phyloP scores from a whole-genome alignment of 2,888 invertebrate genomes.

The Hyppa rectilinea region DNA sequence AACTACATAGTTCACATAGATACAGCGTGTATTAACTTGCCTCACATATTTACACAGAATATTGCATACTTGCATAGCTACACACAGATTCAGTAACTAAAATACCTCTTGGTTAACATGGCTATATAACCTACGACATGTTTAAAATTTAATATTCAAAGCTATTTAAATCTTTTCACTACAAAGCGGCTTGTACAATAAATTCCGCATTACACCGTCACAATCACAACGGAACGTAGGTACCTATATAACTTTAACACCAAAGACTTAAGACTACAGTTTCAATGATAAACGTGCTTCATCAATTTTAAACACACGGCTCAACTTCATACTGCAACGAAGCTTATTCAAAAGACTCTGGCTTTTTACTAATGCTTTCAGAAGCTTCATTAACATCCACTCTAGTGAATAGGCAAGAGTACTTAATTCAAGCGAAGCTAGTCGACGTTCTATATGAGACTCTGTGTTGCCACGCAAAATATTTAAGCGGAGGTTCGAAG shows the following conservation, averaged over 20 bases:
- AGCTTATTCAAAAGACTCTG: constrained; percentile 79
- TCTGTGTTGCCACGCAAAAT: constrained; percentile 59
- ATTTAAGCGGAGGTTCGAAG: constrained; percentile 19
- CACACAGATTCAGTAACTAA: neutral
- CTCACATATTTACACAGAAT: neutral
- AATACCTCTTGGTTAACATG: neutral
- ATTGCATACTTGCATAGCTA: neutral
- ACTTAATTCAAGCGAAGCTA: constrained; percentile 78
- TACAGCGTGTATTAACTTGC: constrained; percentile 38
- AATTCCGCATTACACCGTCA: constrained; percentile 26
- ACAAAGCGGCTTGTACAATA: constrained; percentile 6
- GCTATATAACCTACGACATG: neutral
- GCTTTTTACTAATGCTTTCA: constrained; percentile 88
- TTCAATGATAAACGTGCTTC: constrained; percentile 71
- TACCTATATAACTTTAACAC: constrained; percentile 31
- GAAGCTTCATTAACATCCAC: constrained; percentile 87
- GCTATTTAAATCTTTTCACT: neutral
- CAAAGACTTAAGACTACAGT: constrained; percentile 53
- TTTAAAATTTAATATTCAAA: neutral
- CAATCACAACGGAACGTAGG: constrained; percentile 25
- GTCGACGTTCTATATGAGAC: constrained; percentile 65
- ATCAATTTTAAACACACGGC: constrained; percentile 79
- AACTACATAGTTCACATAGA: constrained; percentile 13
- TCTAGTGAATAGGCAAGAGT: constrained; percentile 82
- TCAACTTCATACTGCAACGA: constrained; percentile 73